Evolutionary conservation across 1,140 invertebrate genomes (phyloP), one percentile per base, ranked within the genome.

Genomic region (Pseudomyrmex sp.): DNA sequence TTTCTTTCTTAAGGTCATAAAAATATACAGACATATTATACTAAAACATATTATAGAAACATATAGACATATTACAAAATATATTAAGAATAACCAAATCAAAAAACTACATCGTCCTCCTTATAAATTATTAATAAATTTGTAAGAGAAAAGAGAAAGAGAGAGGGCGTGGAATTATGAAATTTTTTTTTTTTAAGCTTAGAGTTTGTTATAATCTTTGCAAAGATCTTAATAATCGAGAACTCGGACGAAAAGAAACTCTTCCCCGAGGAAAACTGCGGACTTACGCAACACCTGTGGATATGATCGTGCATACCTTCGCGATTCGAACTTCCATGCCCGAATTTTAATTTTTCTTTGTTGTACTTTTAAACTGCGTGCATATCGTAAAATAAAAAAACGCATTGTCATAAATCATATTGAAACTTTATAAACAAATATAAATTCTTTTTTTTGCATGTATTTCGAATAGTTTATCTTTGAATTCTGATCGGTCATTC

Each of bases 251-350:
- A n/a, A 50, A 83, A 15, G 15, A 83, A 85, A 69, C 35, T 72
- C 44, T 10, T 13, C 46, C 2, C 12, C 1, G 12, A 18, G 13
- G 7, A 23, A 10, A 58, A 58, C 20, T 15, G 23, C 59, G 4
- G 56, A 75, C 20, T 75, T 52, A 5, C 13, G 23, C 50, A 82
- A 70, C 65, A 77, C 50, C 63, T 70, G 63, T 58, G 46, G 46
- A 8, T 66, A 58, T 15, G 44, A n/a, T 18, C 56, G 35, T 26
- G 63, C 63, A 10, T 20, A 54, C 69, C 50, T 52, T 26, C 18
- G 15, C 1, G 75, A 83, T 61, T 75, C 68, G 48, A 73, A 48
- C 59, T 26, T 1, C 0, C 12, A 12, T 12, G 61, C 15, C 20
- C 18, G 13, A 26, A 83, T 46, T 75, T 59, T 18, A 20, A 56